A percentile compares a stretch with the other conserved stretches of the same genome.
Conservation (phyloP, 2,888 invertebrate genomes). For the Cerastoderma edule region DNA sequence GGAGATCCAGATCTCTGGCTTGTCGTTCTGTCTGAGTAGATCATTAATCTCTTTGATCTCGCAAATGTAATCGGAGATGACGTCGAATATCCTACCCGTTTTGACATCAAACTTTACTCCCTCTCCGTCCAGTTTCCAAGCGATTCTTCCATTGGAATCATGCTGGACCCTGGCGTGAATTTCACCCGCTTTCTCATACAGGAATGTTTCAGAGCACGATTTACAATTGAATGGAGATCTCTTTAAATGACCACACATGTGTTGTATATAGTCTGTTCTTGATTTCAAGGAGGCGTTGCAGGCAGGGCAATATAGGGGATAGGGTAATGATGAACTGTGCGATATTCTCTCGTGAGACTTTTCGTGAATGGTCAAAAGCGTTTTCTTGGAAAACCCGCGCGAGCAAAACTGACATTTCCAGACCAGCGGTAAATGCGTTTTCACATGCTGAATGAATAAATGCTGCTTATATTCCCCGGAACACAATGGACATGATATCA, state of each 20-base stretch:
- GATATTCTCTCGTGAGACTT: slow-evolving; percentile 46
- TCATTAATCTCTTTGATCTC: slow-evolving; percentile 56
- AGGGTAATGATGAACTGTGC: slow-evolving; percentile 39
- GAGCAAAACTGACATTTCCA: slow-evolving; percentile 53
- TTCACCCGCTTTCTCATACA: slow-evolving; percentile 38
- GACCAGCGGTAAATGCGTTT: slow-evolving; percentile 33
- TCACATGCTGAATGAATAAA: slow-evolving; percentile 38
- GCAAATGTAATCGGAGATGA: slow-evolving; percentile 36
- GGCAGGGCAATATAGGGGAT: slow-evolving; percentile 50
- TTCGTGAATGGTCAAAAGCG: slow-evolving; percentile 41
- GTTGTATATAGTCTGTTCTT: slow-evolving; percentile 34
- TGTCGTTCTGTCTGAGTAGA: slow-evolving; percentile 37
- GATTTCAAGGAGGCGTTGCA: slow-evolving; percentile 43
- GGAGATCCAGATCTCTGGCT: slow-evolving; percentile 36
- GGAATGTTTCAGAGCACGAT: slow-evolving; percentile 40
- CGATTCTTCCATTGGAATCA: slow-evolving; percentile 33
- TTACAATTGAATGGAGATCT: slow-evolving; percentile 42
- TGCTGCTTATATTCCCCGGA: slow-evolving; percentile 38
- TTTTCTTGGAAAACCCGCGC: slow-evolving; percentile 42
- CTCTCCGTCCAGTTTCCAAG: slow-evolving; percentile 50
- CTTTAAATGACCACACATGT: slow-evolving; percentile 39
- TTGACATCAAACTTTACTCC: slow-evolving; percentile 49
- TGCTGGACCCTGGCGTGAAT: slow-evolving; percentile 42
- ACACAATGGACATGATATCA: slow-evolving; percentile 47
- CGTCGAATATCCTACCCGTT: slow-evolving; percentile 47